Conservation (phyloP, 2,113 vertebrate species). For the Apteryx owenii region DNA sequence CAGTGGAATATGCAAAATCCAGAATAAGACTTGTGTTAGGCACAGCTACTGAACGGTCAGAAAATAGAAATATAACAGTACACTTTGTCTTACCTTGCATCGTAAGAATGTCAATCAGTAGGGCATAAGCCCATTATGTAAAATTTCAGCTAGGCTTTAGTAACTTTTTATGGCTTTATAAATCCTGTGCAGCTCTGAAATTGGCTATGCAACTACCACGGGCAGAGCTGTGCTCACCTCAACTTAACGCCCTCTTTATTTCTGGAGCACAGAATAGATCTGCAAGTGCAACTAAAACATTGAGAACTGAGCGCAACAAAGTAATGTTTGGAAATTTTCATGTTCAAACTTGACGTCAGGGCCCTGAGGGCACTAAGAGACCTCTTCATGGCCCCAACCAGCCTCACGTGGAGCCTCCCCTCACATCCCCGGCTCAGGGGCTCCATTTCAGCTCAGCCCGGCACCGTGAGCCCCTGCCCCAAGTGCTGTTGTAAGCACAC, state of each 20-base stretch:
- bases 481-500: too few relatives aligned
- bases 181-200: neutral
- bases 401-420: too few relatives aligned
- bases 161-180: neutral
- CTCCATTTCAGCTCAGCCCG: too few relatives aligned
- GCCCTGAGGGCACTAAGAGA: rapidly evolving
- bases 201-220: neutral
- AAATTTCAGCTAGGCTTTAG: neutral
- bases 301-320: neutral
- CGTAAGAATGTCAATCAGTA: neutral
- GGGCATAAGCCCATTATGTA: neutral
- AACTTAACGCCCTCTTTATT: neutral
- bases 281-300: neutral
- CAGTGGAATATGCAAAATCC: neutral
- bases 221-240: neutral
- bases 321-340: rapidly evolving
- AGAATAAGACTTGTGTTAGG: neutral
- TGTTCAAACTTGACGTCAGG: rapidly evolving
- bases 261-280: neutral
- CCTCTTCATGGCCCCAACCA: neutral
- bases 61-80: neutral
- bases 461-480: too few relatives aligned
- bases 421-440: too few relatives aligned
- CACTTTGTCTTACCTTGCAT: neutral
- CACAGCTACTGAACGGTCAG: neutral